These are phyloP conservation scores for Hylia prasina DNA, from an alignment of 2,113 vertebrate genomes.

Conservation along the genomic window DNA sequence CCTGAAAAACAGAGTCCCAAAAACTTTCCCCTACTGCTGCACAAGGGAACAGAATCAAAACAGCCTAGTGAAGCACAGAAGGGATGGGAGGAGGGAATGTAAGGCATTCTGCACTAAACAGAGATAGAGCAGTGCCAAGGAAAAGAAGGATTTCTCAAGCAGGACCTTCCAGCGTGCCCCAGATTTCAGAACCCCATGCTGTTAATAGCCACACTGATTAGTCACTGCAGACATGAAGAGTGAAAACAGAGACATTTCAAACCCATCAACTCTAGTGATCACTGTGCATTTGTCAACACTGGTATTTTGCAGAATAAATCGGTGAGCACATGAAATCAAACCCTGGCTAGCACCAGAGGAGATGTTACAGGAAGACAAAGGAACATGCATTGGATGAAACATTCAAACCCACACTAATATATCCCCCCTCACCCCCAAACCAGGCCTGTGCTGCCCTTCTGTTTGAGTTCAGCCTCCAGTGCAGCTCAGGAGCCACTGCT, in stretches of 20 bases:
- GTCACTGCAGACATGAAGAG: neutral
- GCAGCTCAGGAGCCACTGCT: neutral
- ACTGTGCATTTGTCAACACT: neutral
- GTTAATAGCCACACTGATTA: constrained; percentile 25
- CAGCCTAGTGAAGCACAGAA: neutral
- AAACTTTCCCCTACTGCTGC: neutral
- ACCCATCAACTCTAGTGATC: neutral
- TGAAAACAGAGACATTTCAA: neutral
- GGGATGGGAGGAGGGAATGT: neutral
- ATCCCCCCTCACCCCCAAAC: neutral
- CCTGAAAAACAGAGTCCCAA: neutral
- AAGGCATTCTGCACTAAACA: neutral
- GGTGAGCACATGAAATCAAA: neutral
- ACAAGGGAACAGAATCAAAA: neutral
- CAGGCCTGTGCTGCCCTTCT: neutral
- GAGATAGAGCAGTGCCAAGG: neutral
- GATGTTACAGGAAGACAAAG: neutral
- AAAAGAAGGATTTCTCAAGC: neutral
- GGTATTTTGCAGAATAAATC: neutral
- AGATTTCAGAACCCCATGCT: neutral
- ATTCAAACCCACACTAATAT: neutral
- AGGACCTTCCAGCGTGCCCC: neutral
- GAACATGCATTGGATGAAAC: neutral
- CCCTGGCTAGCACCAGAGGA: neutral
- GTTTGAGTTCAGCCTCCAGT: neutral